Conservation (phyloP, 2,797 vertebrate genomes). For the Cephalopachus bancanus region DNA sequence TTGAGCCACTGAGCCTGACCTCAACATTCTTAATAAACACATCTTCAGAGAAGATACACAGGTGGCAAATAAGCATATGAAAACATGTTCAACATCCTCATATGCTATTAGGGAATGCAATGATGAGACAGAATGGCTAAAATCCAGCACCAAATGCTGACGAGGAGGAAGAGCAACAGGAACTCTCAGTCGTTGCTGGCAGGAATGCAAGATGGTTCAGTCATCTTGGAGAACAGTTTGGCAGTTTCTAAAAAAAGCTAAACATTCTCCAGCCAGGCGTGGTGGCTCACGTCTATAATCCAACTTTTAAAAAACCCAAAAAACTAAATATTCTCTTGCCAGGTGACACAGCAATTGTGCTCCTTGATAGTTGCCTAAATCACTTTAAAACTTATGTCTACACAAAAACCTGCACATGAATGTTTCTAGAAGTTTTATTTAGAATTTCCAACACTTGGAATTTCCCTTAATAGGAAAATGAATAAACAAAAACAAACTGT, state of each 20-base stretch:
- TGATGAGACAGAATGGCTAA: not conserved
- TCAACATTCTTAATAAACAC: not conserved
- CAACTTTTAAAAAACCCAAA: not conserved
- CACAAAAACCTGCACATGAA: not conserved
- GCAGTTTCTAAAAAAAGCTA: no score
- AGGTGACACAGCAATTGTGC: not conserved
- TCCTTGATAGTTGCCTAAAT: not conserved
- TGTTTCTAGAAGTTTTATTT: not conserved
- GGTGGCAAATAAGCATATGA: not conserved
- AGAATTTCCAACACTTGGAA: not conserved
- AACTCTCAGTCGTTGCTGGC: not conserved
- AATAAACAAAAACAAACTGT: not conserved
- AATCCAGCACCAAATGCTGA: not conserved
- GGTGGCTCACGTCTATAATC: no score
- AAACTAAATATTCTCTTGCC: not conserved
- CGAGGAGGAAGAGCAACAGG: not conserved
- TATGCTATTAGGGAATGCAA: not conserved
- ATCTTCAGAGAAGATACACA: not conserved
- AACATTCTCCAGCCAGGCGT: no score
- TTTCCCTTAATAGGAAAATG: not conserved
- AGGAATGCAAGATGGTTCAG: not conserved
- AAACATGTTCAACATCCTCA: not conserved
- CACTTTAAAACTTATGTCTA: not conserved
- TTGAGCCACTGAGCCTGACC: no score
- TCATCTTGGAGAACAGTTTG: not conserved